Conservation (phyloP, 2,888 invertebrate genomes). For the Lepidonotus clava region DNA sequence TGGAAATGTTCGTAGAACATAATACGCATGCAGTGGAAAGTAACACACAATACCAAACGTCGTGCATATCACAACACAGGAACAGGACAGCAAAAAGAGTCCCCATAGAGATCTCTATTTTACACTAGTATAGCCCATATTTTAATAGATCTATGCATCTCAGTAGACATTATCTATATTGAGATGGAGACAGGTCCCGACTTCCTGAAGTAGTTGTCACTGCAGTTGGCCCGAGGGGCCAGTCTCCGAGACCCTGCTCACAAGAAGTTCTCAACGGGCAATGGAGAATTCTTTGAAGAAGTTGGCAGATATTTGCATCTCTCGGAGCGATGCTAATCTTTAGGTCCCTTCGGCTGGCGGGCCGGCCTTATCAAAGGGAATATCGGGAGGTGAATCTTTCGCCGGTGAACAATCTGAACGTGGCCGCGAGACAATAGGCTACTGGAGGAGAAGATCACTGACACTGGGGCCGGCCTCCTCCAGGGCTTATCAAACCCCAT, state of each 20-base stretch:
- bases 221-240: too few species aligned
- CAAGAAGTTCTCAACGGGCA: not conserved
- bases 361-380: not conserved
- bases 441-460: slow-evolving; percentile 7
- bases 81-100: too few species aligned
- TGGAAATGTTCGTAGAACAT: too few species aligned
- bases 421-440: slow-evolving; percentile 4
- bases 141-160: too few species aligned
- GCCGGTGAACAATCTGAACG: not conserved
- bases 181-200: too few species aligned
- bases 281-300: slow-evolving; percentile 4
- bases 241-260: not conserved
- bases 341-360: not conserved
- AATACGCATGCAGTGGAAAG: too few species aligned
- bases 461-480: slow-evolving; percentile 19
- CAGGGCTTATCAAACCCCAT: slow-evolving; percentile 23
- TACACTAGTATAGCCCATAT: too few species aligned
- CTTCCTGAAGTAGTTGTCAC: too few species aligned
- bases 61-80: too few species aligned
- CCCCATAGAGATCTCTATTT: too few species aligned
- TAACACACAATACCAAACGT: too few species aligned
- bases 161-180: too few species aligned
- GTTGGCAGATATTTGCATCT: slow-evolving; percentile 29
- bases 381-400: slow-evolving; percentile 10
- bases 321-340: slow-evolving; percentile 16